phyloP scores from a whole-genome alignment of 2,888 invertebrate genomes.

The Diplazon laetatorius region DNA sequence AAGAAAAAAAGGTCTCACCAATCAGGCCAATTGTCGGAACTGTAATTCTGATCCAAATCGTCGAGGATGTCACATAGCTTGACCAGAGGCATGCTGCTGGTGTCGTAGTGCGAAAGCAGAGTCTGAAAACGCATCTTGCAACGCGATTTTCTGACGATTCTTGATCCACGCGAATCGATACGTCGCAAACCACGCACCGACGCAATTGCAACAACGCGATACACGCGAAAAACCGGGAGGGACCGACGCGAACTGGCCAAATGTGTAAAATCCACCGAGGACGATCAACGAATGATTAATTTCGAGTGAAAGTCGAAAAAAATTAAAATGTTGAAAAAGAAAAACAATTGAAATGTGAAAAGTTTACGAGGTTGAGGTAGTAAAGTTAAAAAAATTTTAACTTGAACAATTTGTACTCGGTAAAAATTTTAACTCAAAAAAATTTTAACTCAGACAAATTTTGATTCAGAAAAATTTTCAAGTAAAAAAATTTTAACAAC shows the following conservation, averaged over 20 bases:
- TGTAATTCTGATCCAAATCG: slow-evolving; percentile 55
- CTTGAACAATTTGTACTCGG: slow-evolving; percentile 1
- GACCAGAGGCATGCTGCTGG: slow-evolving; percentile 46
- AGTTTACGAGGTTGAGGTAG: too few relatives aligned
- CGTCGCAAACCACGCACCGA: slow-evolving; percentile 33
- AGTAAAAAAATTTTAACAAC: too few relatives aligned
- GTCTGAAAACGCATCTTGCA: slow-evolving; percentile 59
- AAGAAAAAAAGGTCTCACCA: slow-evolving; percentile 37
- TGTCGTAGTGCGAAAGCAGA: slow-evolving; percentile 49
- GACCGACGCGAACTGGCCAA: neutral
- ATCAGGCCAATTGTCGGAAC: slow-evolving; percentile 42
- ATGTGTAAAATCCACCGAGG: neutral
- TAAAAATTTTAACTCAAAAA: too few relatives aligned
- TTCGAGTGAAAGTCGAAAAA: too few relatives aligned
- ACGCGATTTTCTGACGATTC: slow-evolving; percentile 48
- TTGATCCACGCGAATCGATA: slow-evolving; percentile 36
- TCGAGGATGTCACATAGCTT: slow-evolving; percentile 54
- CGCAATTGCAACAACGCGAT: slow-evolving; percentile 49
- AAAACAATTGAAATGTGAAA: too few relatives aligned
- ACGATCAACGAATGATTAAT: neutral
- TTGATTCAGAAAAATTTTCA: too few relatives aligned
- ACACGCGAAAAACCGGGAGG: neutral
- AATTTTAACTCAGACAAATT: too few relatives aligned
- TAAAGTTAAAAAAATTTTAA: neutral
- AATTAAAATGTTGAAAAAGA: too few relatives aligned